Base-by-base conservation (phyloP, 2,797 vertebrate species). In the Adelosebastes latens region DNA sequence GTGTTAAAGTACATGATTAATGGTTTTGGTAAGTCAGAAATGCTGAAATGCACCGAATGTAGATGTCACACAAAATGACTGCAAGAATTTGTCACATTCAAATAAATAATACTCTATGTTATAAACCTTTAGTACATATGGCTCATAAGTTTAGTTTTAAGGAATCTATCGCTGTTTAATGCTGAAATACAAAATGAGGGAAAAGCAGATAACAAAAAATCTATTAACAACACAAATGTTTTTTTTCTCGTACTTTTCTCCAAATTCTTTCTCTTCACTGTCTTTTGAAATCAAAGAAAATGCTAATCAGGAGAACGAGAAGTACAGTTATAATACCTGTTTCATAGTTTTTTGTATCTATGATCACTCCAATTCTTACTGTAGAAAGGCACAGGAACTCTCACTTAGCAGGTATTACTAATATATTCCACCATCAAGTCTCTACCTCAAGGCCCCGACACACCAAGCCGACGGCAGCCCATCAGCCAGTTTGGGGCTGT, bases 201-300 rank as follows among this genome's bases (percentile, higher is more conserved):
- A 62, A 22, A 61, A n/a, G 9, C 18, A 5, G 5, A 5, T 20
- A 2, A 39, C 25, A 62, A 42, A 16, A 42, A 36, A 46, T 60
- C 1, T 4, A 1, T 55, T n/a, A 29, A 31, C 18, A 58, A 4
- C 6, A 63, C 27, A 24, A 16, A 18, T 55, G 10, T 66, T 59
- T 24, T 32, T 39, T 36, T 31, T 24, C 46, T 8, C 34, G 75
- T 55, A 56, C 29, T 75, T 63, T 53, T 66, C 18, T 49, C 69
- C 4, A 7, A 56, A 61, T 68, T 71, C 18, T 64, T 55, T 20
- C 10, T 58, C 3, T 32, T 72, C 25, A 9, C 3, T 32, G 20
- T 53, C 27, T 65, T 67, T 25, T 53, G 8, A 82, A 82, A 82
- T 72, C 20, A 65, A 66, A 72, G 11, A 63, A 69, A 81, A 75